These are phyloP conservation scores for Megastigmus dorsalis DNA, from an alignment of 2,888 invertebrate genomes.

Conservation along the genomic window DNA sequence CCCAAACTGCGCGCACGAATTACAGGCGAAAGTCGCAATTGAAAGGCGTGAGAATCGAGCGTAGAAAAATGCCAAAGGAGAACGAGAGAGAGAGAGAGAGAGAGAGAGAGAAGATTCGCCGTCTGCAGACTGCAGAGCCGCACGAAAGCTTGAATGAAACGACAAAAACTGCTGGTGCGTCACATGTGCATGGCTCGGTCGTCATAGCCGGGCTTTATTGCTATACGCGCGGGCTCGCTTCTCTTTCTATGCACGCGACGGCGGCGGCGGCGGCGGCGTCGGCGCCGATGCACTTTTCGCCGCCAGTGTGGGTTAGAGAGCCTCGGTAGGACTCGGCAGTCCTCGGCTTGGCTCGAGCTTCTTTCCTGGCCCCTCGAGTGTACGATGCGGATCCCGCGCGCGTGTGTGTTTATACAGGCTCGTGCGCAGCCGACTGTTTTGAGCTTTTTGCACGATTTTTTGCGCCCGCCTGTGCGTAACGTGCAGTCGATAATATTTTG, in stretches of 20 bases:
- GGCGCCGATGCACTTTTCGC: background rate
- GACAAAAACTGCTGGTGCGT: constrained; percentile 15
- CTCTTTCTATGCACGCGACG: too few species aligned
- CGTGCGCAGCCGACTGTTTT: too few species aligned
- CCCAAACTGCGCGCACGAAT: too few species aligned
- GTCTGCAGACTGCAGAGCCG: background rate
- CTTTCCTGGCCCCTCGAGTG: too few species aligned
- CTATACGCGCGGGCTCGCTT: background rate
- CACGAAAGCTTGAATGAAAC: constrained; percentile 37
- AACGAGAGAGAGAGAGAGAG: background rate
- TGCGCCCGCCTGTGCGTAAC: too few species aligned
- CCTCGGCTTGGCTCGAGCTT: constrained; percentile 3
- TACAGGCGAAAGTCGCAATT: too few species aligned
- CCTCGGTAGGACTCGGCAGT: background rate
- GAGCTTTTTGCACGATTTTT: too few species aligned
- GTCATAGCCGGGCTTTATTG: too few species aligned
- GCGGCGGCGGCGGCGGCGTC: too few species aligned
- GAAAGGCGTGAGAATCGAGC: constrained; percentile 27
- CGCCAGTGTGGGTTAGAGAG: too few species aligned
- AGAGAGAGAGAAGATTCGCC: background rate
- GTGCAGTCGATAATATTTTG: too few species aligned
- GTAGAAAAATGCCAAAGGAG: background rate
- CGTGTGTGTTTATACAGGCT: background rate
- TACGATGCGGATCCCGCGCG: too few species aligned
- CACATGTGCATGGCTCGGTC: constrained; percentile 23